phyloP scores from a whole-genome alignment of 2,888 invertebrate genomes.

The Celastrina argiolus region DNA sequence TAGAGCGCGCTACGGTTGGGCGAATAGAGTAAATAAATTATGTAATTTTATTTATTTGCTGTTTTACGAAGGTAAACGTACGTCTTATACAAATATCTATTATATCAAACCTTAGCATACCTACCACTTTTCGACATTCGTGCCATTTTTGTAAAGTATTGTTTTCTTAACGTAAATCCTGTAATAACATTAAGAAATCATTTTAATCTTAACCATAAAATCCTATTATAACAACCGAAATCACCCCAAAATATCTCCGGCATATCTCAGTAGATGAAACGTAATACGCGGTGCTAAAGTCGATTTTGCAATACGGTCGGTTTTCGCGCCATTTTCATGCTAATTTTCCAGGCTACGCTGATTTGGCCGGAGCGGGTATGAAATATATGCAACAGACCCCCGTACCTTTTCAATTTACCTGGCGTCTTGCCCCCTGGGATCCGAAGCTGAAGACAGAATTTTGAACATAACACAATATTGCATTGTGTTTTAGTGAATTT shows the following conservation, averaged over 20 bases:
- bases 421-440: conserved; percentile 44
- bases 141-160: neutral
- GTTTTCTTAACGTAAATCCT: neutral
- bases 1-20: neutral
- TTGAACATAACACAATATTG: conserved; percentile 45
- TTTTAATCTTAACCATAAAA: neutral
- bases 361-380: conserved; percentile 51
- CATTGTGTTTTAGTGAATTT: conserved; percentile 39
- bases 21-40: neutral
- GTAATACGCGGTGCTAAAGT: conserved; percentile 5
- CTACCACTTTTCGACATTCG: neutral
- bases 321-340: conserved; percentile 64
- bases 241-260: neutral
- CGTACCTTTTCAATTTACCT: conserved; percentile 61
- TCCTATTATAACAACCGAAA: neutral
- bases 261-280: neutral
- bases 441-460: conserved; percentile 54
- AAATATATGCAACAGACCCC: conserved; percentile 59
- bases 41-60: neutral
- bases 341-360: conserved; percentile 58
- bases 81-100: neutral
- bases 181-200: neutral
- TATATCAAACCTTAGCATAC: neutral
- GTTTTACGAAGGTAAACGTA: neutral
- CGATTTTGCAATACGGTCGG: conserved; percentile 47